These are phyloP conservation scores for Girardia tigrina DNA, from an alignment of 2,888 invertebrate genomes.

Conservation along the genomic window DNA sequence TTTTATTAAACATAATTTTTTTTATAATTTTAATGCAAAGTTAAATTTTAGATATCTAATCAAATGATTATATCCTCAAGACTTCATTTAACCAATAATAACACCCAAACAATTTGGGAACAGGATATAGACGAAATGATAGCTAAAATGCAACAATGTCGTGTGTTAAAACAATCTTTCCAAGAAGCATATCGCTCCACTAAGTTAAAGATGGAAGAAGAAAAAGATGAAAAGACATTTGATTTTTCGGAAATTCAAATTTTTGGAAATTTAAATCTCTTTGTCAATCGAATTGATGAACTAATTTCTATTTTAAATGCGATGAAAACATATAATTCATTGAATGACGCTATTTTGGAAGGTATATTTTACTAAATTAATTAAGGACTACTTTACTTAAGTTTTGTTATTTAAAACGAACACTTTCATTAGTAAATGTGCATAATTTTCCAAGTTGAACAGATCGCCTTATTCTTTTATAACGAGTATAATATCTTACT, in stretches of 20 bases:
- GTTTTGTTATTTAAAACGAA: too few species aligned
- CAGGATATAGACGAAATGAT: conserved; percentile 12
- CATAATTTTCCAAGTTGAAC: too few species aligned
- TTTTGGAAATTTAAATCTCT: conserved; percentile 18
- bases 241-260: conserved; percentile 24
- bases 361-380: too few species aligned
- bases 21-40: not conserved
- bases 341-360: not conserved
- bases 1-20: too few species aligned
- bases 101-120: not conserved
- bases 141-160: conserved; percentile 2
- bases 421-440: too few species aligned
- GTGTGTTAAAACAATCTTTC: not conserved
- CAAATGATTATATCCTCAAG: not conserved
- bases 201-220: not conserved
- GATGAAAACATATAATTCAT: not conserved
- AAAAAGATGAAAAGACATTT: not conserved
- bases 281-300: not conserved
- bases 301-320: not conserved
- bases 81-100: not conserved
- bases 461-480: too few species aligned
- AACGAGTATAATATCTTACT: too few species aligned
- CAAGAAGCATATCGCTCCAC: not conserved
- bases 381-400: too few species aligned
- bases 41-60: conserved; percentile 13